These are phyloP conservation scores for Ceryle rudis DNA, from an alignment of 2,797 vertebrate genomes.

Conservation along the genomic window DNA sequence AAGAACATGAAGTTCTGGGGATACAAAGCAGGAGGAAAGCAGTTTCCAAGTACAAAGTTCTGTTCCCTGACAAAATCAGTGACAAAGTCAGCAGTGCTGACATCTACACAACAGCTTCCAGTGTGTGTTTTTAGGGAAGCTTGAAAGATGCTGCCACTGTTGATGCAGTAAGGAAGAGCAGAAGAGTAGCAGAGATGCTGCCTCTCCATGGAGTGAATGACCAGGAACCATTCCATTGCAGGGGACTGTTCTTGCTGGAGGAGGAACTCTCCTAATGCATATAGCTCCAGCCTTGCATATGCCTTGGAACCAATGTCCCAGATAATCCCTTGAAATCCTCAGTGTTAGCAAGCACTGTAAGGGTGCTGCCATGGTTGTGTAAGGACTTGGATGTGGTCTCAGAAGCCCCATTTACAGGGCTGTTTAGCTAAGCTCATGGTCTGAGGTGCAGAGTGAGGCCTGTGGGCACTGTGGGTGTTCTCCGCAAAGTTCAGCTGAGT, in stretches of 20 bases:
- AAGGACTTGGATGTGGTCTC: background rate
- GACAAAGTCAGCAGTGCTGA: background rate
- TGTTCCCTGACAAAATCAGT: background rate
- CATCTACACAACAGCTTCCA: background rate
- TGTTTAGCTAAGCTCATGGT: background rate
- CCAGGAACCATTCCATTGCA: background rate
- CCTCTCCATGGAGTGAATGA: background rate
- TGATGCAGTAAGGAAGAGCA: background rate
- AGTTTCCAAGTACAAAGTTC: background rate
- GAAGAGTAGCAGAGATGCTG: background rate
- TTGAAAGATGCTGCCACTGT: background rate
- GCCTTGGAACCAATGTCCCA: background rate
- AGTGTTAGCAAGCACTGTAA: background rate
- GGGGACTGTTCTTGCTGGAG: background rate
- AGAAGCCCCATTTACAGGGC: background rate
- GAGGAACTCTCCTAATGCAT: background rate
- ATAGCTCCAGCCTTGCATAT: rapidly evolving
- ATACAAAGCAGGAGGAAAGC: background rate
- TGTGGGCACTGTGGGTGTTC: background rate
- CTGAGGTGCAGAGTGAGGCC: background rate
- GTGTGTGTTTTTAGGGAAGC: background rate
- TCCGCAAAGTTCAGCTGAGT: background rate
- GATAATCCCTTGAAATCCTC: slow-evolving; percentile 2
- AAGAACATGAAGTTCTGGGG: background rate
- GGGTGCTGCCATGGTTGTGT: background rate